These are phyloP conservation scores for Muscina levida DNA, from an alignment of 2,888 invertebrate species.

Conservation along the genomic window DNA sequence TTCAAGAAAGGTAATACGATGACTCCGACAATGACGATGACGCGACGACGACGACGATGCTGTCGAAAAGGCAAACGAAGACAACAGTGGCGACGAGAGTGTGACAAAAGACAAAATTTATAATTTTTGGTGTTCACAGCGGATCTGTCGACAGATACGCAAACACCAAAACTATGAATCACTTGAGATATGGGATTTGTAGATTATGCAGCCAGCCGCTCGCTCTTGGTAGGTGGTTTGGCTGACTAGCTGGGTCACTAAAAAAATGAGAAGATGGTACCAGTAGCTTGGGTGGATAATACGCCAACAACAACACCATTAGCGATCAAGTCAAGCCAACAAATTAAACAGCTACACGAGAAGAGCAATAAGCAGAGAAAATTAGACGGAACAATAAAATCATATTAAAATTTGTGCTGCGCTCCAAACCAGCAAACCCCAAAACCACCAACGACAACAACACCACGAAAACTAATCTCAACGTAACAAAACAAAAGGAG, in stretches of 20 bases:
- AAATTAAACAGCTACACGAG: neutral
- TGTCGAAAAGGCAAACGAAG: neutral
- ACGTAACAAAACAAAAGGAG: slow-evolving; percentile 7
- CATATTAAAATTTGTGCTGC: too few species aligned
- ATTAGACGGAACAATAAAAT: too few species aligned
- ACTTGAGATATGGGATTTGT: slow-evolving; percentile 15
- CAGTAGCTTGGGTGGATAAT: neutral
- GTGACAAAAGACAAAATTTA: neutral
- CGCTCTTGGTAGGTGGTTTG: neutral
- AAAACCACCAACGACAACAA: neutral
- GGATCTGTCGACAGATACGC: neutral
- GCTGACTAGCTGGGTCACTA: neutral
- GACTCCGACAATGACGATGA: too few species aligned
- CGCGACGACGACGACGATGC: too few species aligned
- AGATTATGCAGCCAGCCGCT: slow-evolving; percentile 7
- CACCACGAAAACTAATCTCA: neutral
- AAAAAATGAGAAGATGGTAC: neutral
- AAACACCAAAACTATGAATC: neutral
- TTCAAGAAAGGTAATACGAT: neutral
- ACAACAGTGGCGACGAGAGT: neutral
- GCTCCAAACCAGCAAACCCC: too few species aligned
- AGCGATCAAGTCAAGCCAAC: slow-evolving; percentile 4
- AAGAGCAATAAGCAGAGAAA: too few species aligned
- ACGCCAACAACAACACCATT: slow-evolving; percentile 1
- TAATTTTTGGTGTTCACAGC: neutral